Percentiles rank a stretch among this genome's conserved stretches.
Evolutionary conservation across 37 sponge, comb jelly and placozoan genomes (phyloP).

Genomic region (Theonella swinhoei): DNA sequence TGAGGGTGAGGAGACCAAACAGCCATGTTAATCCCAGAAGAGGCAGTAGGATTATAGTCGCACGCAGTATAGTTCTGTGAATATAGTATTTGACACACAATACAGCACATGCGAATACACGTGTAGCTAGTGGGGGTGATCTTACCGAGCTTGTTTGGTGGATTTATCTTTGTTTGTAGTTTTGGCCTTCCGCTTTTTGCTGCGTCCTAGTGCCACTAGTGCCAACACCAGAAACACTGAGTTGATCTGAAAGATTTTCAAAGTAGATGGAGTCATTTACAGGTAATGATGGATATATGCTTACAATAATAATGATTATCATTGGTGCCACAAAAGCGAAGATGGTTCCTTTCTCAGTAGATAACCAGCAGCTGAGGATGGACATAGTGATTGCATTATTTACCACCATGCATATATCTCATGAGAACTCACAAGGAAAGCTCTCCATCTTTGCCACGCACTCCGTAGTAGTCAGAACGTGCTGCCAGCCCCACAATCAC

Average conservation of each 20-base stretch:
- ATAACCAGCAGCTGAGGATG: neutral
- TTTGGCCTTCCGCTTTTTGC: neutral
- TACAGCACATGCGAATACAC: too few species aligned
- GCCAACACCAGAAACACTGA: neutral
- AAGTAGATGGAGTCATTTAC: too few species aligned
- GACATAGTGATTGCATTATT: too few species aligned
- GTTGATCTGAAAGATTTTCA: neutral
- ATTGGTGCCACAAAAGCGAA: neutral
- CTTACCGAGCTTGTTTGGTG: neutral
- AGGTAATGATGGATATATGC: neutral
- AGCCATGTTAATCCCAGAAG: slow-evolving; percentile 69
- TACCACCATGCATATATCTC: too few species aligned
- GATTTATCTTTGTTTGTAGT: neutral
- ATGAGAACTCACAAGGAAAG: slow-evolving; percentile 15
- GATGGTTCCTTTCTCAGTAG: neutral
- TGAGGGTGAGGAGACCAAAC: slow-evolving; percentile 68
- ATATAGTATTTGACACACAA: neutral
- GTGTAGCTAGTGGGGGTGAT: too few species aligned
- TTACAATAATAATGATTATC: neutral
- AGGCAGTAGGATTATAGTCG: slow-evolving; percentile 50
- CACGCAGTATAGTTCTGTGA: slow-evolving; percentile 18
- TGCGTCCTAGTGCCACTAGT: neutral
- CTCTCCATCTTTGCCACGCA: slow-evolving; percentile 2
- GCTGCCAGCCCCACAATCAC: slow-evolving; percentile 10
- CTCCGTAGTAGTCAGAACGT: slow-evolving; percentile 7